A percentile compares a stretch with the other conserved stretches of the same genome.
Evolutionary conservation across 2,888 invertebrate genomes (phyloP).

Genomic region (Apoda limacodes): DNA sequence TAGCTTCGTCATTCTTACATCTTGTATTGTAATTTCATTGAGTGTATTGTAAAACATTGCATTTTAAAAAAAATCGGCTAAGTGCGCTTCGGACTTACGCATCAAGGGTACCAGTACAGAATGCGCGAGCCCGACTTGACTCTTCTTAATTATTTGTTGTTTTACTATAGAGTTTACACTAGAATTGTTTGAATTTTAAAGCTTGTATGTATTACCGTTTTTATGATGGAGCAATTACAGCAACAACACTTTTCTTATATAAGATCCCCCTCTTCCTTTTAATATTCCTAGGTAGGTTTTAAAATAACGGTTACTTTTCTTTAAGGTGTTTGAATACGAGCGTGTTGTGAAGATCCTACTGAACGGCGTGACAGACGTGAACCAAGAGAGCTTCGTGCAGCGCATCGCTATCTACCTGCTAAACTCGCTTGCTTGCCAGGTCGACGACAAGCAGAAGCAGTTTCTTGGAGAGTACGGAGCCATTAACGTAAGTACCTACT

Average conservation of each 20-base stretch:
- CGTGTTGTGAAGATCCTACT: slow-evolving; percentile 86
- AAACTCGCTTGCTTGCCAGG: slow-evolving; percentile 96
- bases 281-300: background rate
- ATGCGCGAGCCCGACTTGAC: too few relatives aligned
- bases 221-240: background rate
- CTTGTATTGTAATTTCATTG: too few relatives aligned
- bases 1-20: too few relatives aligned
- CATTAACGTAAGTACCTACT: slow-evolving; percentile 77
- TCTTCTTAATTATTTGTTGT: too few relatives aligned
- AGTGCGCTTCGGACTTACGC: too few relatives aligned
- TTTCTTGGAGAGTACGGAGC: slow-evolving; percentile 92
- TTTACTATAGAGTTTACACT: too few relatives aligned
- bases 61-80: too few relatives aligned
- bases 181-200: too few relatives aligned
- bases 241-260: background rate
- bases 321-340: slow-evolving; percentile 90
- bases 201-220: too few relatives aligned
- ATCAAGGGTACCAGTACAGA: too few relatives aligned
- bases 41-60: too few relatives aligned
- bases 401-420: slow-evolving; percentile 94
- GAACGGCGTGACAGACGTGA: slow-evolving; percentile 83
- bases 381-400: slow-evolving; percentile 92
- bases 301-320: too few relatives aligned
- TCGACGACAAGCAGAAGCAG: slow-evolving; percentile 92
- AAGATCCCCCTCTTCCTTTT: background rate